Evolutionary conservation across 2,113 vertebrate genomes (phyloP).

Genomic region (Tiliqua scincoides): DNA sequence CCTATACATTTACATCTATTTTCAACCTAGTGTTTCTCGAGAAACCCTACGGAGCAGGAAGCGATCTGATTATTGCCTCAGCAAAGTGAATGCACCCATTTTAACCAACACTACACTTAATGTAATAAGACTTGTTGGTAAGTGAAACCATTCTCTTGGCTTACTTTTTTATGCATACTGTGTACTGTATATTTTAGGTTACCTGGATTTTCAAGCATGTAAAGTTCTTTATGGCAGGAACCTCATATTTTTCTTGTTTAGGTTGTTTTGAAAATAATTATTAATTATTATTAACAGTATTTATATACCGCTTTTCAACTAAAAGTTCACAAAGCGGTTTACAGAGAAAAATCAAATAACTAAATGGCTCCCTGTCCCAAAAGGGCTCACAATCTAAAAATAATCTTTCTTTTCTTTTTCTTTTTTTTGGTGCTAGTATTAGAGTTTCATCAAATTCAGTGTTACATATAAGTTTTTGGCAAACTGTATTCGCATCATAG

Average conservation of each 20-base stretch:
- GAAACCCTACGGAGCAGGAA: constrained; percentile 93
- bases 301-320: too few species aligned
- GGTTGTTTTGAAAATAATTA: not conserved
- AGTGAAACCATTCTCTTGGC: constrained; percentile 63
- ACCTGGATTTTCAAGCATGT: not conserved
- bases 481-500: not conserved
- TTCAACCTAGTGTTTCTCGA: constrained; percentile 83
- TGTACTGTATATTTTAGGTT: not conserved
- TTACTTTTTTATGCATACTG: not conserved
- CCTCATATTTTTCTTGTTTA: not conserved
- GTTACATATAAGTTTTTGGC: not conserved
- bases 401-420: too few species aligned
- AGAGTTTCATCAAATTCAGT: not conserved
- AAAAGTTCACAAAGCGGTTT: too few species aligned
- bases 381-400: too few species aligned
- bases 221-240: not conserved
- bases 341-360: too few species aligned
- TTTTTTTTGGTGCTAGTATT: not conserved
- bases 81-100: constrained; percentile 93
- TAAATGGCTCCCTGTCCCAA: too few species aligned
- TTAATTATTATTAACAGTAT: too few species aligned
- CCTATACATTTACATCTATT: not conserved
- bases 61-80: constrained; percentile 94
- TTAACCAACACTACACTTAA: constrained; percentile 98
- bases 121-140: constrained; percentile 96